Conservation (phyloP, 2,113 vertebrate species). For the Sinocyclocheilus anophthalmus region DNA sequence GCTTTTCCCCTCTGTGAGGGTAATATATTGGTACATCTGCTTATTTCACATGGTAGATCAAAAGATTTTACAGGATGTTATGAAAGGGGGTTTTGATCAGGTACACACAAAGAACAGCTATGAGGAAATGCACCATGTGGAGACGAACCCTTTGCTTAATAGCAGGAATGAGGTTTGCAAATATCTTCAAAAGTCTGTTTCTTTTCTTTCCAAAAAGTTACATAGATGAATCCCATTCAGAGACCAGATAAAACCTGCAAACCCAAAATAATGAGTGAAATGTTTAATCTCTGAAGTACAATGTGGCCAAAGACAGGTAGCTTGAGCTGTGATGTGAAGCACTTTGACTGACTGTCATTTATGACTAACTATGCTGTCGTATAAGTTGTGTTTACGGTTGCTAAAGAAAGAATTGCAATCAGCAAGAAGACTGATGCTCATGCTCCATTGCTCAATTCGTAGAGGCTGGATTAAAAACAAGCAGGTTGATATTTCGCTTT, state of each 20-base stretch:
- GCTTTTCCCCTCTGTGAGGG: slow-evolving; percentile 15
- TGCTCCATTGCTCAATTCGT: neutral
- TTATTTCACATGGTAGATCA: slow-evolving; percentile 18
- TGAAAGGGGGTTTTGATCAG: slow-evolving; percentile 15
- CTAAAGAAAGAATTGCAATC: neutral
- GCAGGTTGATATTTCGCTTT: neutral
- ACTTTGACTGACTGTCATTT: neutral
- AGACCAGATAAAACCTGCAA: neutral
- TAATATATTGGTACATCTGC: slow-evolving; percentile 34
- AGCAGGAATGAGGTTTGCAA: neutral
- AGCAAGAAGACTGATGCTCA: neutral
- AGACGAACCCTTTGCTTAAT: neutral
- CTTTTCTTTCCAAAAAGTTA: neutral
- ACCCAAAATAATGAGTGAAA: neutral
- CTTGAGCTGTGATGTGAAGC: neutral
- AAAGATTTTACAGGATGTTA: slow-evolving; percentile 30
- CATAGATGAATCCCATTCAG: neutral
- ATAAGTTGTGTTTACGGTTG: neutral
- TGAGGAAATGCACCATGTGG: neutral
- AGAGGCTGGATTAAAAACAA: neutral
- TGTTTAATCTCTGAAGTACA: neutral
- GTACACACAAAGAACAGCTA: slow-evolving; percentile 2
- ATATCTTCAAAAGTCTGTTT: neutral
- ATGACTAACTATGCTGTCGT: neutral
- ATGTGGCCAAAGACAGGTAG: neutral